phyloP scores from a whole-genome alignment of 1,140 invertebrate genomes.

The Zeugodacus cucurbitae region DNA sequence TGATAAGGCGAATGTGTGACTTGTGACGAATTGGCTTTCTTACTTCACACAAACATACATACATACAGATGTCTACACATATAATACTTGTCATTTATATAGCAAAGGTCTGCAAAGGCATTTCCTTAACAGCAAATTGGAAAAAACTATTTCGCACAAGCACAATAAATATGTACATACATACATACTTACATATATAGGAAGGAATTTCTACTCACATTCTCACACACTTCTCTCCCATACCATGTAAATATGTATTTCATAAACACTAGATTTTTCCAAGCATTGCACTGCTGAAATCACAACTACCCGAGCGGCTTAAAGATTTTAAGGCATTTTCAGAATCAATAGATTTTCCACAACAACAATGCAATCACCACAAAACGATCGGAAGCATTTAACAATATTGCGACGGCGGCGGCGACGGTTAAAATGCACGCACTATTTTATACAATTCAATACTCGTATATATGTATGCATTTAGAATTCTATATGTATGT shows the following conservation, averaged over 20 bases:
- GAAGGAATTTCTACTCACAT: not conserved
- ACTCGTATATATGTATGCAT: not conserved
- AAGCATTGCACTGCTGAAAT: not conserved
- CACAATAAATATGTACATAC: not conserved
- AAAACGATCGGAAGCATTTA: not conserved
- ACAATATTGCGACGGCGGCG: not conserved
- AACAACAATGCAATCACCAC: not conserved
- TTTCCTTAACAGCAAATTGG: not conserved
- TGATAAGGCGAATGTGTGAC: not conserved
- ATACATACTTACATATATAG: not conserved
- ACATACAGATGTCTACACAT: not conserved
- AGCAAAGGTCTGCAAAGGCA: not conserved
- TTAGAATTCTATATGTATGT: not conserved
- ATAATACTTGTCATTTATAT: not conserved
- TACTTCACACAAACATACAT: not conserved
- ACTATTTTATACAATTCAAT: not conserved
- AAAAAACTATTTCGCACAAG: not conserved
- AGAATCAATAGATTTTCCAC: not conserved
- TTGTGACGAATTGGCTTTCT: not conserved
- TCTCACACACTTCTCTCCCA: not conserved
- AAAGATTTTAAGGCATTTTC: not conserved
- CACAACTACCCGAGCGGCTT: not conserved
- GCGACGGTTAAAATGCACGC: not conserved
- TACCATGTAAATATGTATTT: not conserved
- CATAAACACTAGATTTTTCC: not conserved